These are phyloP conservation scores for Remorina albescens DNA, from an alignment of 2,797 vertebrate species.

Conservation along the genomic window DNA sequence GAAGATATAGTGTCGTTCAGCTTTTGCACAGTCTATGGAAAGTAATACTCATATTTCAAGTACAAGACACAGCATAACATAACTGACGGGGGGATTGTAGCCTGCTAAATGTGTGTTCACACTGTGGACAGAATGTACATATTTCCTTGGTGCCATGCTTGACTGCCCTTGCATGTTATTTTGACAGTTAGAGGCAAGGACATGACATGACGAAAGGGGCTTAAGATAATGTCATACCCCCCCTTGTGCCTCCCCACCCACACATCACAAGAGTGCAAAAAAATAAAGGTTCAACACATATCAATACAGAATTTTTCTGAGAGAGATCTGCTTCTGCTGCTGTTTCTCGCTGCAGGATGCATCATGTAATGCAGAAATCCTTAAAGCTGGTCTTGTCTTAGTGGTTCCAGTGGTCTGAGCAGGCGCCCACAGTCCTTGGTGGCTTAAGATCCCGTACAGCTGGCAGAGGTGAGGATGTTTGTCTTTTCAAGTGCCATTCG, in stretches of 20 bases:
- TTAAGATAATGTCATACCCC: slow-evolving; percentile 38
- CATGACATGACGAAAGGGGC: slow-evolving; percentile 43
- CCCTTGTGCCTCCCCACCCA: too few relatives aligned
- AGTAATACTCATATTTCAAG: slow-evolving; percentile 54
- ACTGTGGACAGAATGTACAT: slow-evolving; percentile 42
- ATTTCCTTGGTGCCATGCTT: slow-evolving; percentile 64
- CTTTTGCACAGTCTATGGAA: slow-evolving; percentile 24
- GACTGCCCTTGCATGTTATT: slow-evolving; percentile 77
- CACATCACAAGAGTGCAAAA: slow-evolving; percentile 32
- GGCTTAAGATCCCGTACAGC: neutral
- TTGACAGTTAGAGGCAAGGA: slow-evolving; percentile 74
- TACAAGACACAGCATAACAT: slow-evolving; percentile 63
- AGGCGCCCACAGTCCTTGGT: neutral
- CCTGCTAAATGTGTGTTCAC: slow-evolving; percentile 29
- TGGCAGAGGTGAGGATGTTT: neutral
- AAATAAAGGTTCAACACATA: neutral
- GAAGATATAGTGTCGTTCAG: neutral
- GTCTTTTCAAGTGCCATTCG: slow-evolving; percentile 48
- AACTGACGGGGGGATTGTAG: slow-evolving; percentile 31
- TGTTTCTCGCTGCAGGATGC: neutral
- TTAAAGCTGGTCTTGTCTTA: neutral
- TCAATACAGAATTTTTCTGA: neutral
- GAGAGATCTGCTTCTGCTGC: neutral
- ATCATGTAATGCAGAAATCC: neutral
- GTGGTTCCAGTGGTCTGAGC: slow-evolving; percentile 10